Evolutionary conservation across 2,113 vertebrate genomes (phyloP).

Genomic region (Micronycteris hirsuta): DNA sequence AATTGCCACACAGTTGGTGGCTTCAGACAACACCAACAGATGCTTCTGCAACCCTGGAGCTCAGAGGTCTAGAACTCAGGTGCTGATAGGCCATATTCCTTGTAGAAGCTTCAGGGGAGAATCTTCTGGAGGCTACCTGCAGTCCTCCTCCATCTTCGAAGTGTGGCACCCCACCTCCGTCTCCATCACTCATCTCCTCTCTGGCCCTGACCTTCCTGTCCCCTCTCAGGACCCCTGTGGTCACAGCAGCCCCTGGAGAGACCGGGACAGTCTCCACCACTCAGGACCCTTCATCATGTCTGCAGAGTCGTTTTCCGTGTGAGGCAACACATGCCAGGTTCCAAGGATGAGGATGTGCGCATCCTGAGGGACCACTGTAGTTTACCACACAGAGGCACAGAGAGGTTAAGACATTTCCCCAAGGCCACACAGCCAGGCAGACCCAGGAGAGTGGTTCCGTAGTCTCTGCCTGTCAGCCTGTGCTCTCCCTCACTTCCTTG

Average conservation of each 20-base stretch:
- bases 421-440: background rate
- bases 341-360: background rate
- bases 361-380: fast-evolving
- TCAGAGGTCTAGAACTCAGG: background rate
- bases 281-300: background rate
- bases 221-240: background rate
- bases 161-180: fast-evolving
- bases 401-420: background rate
- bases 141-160: fast-evolving
- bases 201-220: background rate
- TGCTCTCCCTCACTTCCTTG: background rate
- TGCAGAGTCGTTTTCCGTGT: background rate
- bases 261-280: fast-evolving
- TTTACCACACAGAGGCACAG: background rate
- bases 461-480: background rate
- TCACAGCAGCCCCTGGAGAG: fast-evolving
- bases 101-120: background rate
- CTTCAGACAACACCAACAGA: fast-evolving
- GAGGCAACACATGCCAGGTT: fast-evolving
- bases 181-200: fast-evolving
- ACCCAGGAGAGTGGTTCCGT: background rate
- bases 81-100: background rate
- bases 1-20: fast-evolving
- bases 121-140: background rate
- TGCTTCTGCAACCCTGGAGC: background rate